These are phyloP conservation scores for Sarcophaga bullata DNA, from an alignment of 1,140 invertebrate genomes.

Conservation along the genomic window DNA sequence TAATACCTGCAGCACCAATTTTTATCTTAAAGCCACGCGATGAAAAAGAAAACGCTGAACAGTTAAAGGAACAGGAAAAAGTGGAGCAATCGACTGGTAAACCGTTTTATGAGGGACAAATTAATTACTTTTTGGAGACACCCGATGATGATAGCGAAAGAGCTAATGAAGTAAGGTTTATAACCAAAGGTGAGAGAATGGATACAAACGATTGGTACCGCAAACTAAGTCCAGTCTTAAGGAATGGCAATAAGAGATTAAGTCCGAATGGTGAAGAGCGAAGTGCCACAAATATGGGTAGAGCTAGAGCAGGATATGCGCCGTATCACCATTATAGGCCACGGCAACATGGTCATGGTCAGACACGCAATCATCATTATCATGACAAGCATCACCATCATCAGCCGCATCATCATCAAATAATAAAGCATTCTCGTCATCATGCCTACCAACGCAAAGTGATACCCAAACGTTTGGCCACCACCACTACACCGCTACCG, in stretches of 20 bases:
- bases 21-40: constrained; percentile 18
- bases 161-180: constrained; percentile 41
- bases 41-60: neutral
- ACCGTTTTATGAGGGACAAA: constrained; percentile 60
- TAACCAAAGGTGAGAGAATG: constrained; percentile 49
- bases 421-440: neutral
- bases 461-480: neutral
- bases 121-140: constrained; percentile 57
- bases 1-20: constrained; percentile 3
- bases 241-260: constrained; percentile 54
- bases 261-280: neutral
- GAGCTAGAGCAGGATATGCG: constrained; percentile 36
- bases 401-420: constrained; percentile 17
- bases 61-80: neutral
- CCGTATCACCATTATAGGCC: constrained; percentile 35
- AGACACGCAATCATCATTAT: constrained; percentile 45
- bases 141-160: constrained; percentile 44
- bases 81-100: neutral
- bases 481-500: constrained; percentile 39
- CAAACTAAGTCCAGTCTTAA: constrained; percentile 55
- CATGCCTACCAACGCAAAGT: constrained; percentile 51
- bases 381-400: constrained; percentile 42
- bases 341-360: constrained; percentile 33
- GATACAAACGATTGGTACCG: constrained; percentile 61
- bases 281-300: neutral